These are phyloP conservation scores for Meloidogyne exigua DNA, from an alignment of 1,140 invertebrate genomes.

Conservation along the genomic window DNA sequence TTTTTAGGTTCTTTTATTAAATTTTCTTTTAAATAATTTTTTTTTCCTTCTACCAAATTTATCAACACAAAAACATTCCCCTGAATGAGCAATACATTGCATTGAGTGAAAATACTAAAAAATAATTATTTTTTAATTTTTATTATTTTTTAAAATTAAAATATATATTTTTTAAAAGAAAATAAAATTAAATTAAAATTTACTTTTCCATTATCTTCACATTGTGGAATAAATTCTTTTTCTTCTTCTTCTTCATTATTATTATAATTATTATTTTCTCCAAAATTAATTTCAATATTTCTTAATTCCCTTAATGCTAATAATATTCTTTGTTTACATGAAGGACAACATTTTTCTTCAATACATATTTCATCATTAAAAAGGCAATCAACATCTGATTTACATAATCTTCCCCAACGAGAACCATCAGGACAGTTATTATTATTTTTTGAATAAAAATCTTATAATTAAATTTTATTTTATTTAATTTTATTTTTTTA, in stretches of 20 bases:
- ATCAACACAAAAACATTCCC: conserved; percentile 32
- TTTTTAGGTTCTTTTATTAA: conserved; percentile 15
- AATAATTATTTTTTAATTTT: too few relatives aligned
- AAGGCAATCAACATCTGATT: conserved; percentile 32
- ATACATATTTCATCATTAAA: conserved; percentile 44
- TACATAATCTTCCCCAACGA: conserved; percentile 31
- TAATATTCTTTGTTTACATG: conserved; percentile 30
- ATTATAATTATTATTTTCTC: background rate
- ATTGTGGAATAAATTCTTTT: conserved; percentile 32
- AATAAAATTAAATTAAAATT: background rate
- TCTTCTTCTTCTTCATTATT: background rate
- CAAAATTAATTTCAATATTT: background rate
- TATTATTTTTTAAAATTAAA: too few relatives aligned
- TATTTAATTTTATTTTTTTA: conserved; percentile 9
- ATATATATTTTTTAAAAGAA: too few relatives aligned
- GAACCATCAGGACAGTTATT: conserved; percentile 34
- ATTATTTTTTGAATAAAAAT: background rate
- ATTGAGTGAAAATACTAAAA: conserved; percentile 15
- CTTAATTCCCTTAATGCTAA: conserved; percentile 29
- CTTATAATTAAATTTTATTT: background rate
- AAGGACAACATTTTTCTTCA: conserved; percentile 44
- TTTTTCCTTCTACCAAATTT: conserved; percentile 10
- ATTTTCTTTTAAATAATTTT: conserved; percentile 4
- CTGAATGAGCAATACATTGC: conserved; percentile 34
- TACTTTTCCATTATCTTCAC: conserved; percentile 26